Conservation (phyloP, 2,113 vertebrate species). For the Myrmophylax atrothorax region DNA sequence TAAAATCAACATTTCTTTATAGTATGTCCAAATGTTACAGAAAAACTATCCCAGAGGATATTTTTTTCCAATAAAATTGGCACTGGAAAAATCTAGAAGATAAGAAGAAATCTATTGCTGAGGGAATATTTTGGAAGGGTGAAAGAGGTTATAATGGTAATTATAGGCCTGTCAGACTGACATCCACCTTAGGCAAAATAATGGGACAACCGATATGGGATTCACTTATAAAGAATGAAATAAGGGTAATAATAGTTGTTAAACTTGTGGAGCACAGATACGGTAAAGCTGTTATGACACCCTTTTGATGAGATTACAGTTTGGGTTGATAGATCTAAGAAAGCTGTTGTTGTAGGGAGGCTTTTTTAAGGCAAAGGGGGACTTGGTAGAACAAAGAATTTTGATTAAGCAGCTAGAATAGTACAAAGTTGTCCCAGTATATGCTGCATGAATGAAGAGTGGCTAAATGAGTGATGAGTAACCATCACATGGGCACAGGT, state of each 20-base stretch:
- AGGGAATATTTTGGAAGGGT: conserved; percentile 32
- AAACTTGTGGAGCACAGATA: neutral
- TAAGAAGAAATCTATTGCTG: neutral
- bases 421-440: neutral
- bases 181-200: conserved; percentile 33
- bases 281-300: neutral
- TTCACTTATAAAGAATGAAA: conserved; percentile 27
- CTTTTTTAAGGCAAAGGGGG: neutral
- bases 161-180: conserved; percentile 31
- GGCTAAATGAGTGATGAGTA: neutral
- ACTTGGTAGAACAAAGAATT: neutral
- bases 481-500: neutral
- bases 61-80: neutral
- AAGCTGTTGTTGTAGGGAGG: neutral
- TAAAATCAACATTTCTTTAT: neutral
- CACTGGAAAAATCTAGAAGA: neutral
- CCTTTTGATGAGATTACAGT: neutral
- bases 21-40: neutral
- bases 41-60: neutral
- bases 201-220: neutral
- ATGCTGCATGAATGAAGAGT: neutral
- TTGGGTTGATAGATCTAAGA: neutral
- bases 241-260: conserved; percentile 16
- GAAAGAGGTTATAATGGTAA: neutral
- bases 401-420: neutral